Base-by-base conservation (phyloP, 2,797 vertebrate genomes). In the Myripristis murdjan region DNA sequence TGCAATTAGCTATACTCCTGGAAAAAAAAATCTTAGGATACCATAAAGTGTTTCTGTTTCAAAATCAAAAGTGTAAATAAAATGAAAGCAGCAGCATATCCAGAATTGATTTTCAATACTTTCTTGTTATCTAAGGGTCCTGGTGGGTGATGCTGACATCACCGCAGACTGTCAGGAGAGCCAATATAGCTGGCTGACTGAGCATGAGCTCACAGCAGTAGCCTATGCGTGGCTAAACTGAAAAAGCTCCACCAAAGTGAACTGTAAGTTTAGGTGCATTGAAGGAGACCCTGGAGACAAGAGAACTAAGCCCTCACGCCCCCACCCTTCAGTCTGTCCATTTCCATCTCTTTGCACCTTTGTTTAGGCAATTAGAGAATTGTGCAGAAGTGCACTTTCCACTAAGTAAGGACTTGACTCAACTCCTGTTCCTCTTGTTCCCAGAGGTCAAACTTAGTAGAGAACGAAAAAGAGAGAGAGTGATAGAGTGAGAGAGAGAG, bases 371-470 rank as follows among this genome's bases (percentile, higher is more conserved):
- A 80, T 89, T 82, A 87, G 63, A 74, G 64, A 60, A 81, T 69
- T 74, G 75, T 84, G 68, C 84, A 79, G 49, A 67, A 56, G 78
- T 84, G 85, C 85, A 78, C 72, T 85, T 89, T 79, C 72, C 58
- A 69, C 69, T 62, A 71, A 83, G 75, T 64, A 53, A 70, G 56
- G 70, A 70, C 73, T 64, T 64, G 72, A 78, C 77, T 83, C 75
- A 14, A 70, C 63, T 81, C 73, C 65, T 67, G 14, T 46, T 4
- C n/a, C 39, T 31, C 52, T 23, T 15, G 37, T 73, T 86, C 83
- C 84, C 86, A 75, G 64, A 81, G 85, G 85, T 87, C 85, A 85
- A 60, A 69, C 62, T 49, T 61, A 66, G 68, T 26, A 26, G 37
- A 51, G 52, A 62, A 53, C 37, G 62, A 70, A 18, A 22, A n/a